Evolutionary conservation across 2,888 invertebrate species (phyloP).

Genomic region (Pandemis corylana): DNA sequence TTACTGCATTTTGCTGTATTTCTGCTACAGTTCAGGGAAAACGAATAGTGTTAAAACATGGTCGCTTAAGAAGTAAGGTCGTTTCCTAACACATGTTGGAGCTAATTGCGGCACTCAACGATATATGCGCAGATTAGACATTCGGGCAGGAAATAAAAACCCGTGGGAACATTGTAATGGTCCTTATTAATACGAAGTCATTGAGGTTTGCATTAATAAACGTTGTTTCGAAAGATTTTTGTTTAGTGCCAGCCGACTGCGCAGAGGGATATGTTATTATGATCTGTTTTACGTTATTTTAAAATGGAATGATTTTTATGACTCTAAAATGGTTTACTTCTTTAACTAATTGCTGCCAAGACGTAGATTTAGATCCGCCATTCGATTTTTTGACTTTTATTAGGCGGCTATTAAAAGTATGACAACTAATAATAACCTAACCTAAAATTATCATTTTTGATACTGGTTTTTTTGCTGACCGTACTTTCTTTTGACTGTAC

Average conservation of each 20-base stretch:
- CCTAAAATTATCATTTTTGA: too few species aligned
- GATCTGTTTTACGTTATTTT: not conserved
- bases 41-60: not conserved
- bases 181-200: slow-evolving; percentile 36
- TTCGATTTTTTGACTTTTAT: too few species aligned
- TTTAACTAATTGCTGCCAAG: too few species aligned
- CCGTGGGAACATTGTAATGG: slow-evolving; percentile 58
- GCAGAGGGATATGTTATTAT: not conserved
- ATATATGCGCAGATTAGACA: slow-evolving; percentile 56
- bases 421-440: too few species aligned
- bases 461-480: too few species aligned
- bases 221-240: slow-evolving; percentile 6
- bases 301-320: too few species aligned
- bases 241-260: not conserved
- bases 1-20: too few species aligned
- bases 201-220: slow-evolving; percentile 31
- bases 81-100: not conserved
- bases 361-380: too few species aligned
- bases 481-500: too few species aligned
- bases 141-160: slow-evolving; percentile 67
- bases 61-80: not conserved
- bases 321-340: too few species aligned
- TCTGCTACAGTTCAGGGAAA: not conserved
- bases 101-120: slow-evolving; percentile 46
- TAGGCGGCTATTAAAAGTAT: too few species aligned